phyloP scores from a whole-genome alignment of 2,888 invertebrate species.

The Coecobrya sp. region DNA sequence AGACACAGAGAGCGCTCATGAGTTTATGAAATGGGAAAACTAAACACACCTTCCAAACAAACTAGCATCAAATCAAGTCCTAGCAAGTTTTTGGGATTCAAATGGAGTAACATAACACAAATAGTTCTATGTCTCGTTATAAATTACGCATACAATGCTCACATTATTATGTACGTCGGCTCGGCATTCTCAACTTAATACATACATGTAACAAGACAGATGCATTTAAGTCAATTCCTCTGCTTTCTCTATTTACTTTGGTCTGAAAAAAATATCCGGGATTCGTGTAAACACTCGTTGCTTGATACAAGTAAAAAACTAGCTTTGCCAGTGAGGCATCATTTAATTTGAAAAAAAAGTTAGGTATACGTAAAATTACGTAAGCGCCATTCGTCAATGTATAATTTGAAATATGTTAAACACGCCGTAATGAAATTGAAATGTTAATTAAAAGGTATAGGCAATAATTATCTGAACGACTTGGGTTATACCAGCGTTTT shows the following conservation, averaged over 20 bases:
- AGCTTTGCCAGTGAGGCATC: background rate
- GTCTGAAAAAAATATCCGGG: background rate
- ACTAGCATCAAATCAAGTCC: slow-evolving; percentile 50
- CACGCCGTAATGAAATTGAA: too few species aligned
- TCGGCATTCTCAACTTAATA: background rate
- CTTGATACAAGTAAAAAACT: background rate
- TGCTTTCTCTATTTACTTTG: slow-evolving; percentile 19
- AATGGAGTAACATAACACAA: slow-evolving; percentile 25
- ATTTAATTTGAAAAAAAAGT: slow-evolving; percentile 13
- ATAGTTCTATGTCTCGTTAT: slow-evolving; percentile 20
- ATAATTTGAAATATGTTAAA: slow-evolving; percentile 41
- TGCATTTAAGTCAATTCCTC: background rate
- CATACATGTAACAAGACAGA: background rate
- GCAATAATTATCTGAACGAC: too few species aligned
- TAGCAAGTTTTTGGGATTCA: slow-evolving; percentile 58
- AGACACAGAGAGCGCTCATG: slow-evolving; percentile 58
- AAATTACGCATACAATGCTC: slow-evolving; percentile 20
- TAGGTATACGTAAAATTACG: background rate
- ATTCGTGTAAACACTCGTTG: background rate
- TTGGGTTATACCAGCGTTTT: too few species aligned
- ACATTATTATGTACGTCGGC: slow-evolving; percentile 9
- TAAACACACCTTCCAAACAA: slow-evolving; percentile 53
- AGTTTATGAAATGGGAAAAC: slow-evolving; percentile 72
- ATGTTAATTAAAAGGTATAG: too few species aligned
- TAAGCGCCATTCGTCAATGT: background rate